Conservation (phyloP, 1,140 invertebrate species). For the Ladona fulva region DNA sequence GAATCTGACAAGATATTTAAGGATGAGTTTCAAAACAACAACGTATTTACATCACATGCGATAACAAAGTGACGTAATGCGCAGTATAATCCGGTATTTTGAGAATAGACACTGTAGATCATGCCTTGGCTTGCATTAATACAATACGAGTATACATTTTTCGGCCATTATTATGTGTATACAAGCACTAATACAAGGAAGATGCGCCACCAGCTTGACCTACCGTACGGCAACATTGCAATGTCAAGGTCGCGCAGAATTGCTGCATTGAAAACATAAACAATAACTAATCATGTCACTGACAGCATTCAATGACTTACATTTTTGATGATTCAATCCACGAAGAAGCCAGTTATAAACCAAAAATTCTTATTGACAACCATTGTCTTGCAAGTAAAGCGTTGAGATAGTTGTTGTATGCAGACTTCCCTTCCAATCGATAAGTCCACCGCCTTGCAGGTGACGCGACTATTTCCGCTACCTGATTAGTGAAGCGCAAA, state of each 20-base stretch:
- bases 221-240: constrained; percentile 7
- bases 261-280: constrained; percentile 10
- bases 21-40: too few relatives aligned
- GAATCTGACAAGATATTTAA: too few relatives aligned
- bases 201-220: not conserved
- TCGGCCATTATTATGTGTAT: not conserved
- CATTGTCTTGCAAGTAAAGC: constrained; percentile 5
- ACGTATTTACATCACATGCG: too few relatives aligned
- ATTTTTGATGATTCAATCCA: not conserved
- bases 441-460: constrained; percentile 1
- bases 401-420: not conserved
- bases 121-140: too few relatives aligned
- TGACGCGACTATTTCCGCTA: constrained; percentile 2
- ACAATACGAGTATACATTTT: not conserved
- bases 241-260: constrained; percentile 3
- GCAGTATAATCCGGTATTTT: too few relatives aligned
- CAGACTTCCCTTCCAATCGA: not conserved
- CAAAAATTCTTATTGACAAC: not conserved
- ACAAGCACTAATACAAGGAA: not conserved
- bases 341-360: not conserved
- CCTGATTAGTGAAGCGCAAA: not conserved
- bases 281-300: constrained; percentile 2
- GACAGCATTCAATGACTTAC: constrained; percentile 9
- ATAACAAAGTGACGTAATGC: too few relatives aligned
- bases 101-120: too few relatives aligned